These are phyloP conservation scores for Apodemia hepburni DNA, from an alignment of 2,888 invertebrate species.

Conservation along the genomic window DNA sequence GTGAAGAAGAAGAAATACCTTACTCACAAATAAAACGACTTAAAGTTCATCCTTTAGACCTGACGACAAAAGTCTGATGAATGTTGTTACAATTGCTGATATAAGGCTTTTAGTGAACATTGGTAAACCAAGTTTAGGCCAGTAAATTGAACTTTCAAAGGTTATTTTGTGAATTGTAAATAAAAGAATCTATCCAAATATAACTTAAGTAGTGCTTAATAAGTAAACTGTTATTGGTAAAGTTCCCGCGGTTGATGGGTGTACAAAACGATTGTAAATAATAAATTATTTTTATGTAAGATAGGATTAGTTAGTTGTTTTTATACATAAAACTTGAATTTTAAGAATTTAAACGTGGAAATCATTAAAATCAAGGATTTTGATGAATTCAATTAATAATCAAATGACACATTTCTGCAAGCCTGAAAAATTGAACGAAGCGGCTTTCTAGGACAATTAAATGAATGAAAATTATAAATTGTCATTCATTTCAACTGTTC, in stretches of 20 bases:
- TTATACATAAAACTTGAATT: constrained; percentile 29
- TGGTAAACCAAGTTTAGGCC: constrained; percentile 44
- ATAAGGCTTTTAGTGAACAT: constrained; percentile 46
- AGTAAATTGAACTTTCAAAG: constrained; percentile 72
- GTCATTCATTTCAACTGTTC: too few species aligned
- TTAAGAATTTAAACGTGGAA: constrained; percentile 11
- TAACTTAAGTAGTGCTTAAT: constrained; percentile 66
- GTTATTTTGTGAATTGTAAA: constrained; percentile 66
- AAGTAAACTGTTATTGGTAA: constrained; percentile 48
- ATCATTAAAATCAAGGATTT: constrained; percentile 5
- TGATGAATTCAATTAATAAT: background rate
- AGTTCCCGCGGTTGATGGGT: constrained; percentile 57
- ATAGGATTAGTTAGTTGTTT: constrained; percentile 55
- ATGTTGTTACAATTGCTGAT: background rate
- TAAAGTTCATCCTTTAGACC: constrained; percentile 81
- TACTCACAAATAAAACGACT: constrained; percentile 81
- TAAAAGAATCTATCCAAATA: constrained; percentile 79
- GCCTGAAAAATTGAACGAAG: too few species aligned
- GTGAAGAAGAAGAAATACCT: constrained; percentile 74
- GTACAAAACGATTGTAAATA: constrained; percentile 74
- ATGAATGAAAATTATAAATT: too few species aligned
- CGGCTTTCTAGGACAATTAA: too few species aligned
- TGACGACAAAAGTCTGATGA: constrained; percentile 85
- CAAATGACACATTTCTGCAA: too few species aligned
- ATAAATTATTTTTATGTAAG: constrained; percentile 60